Percentiles rank a stretch among this genome's conserved stretches.
These are phyloP conservation scores for Lycopodina hypogea DNA, from an alignment of 37 sponge, comb jelly and placozoan species.

Conservation along the genomic window DNA sequence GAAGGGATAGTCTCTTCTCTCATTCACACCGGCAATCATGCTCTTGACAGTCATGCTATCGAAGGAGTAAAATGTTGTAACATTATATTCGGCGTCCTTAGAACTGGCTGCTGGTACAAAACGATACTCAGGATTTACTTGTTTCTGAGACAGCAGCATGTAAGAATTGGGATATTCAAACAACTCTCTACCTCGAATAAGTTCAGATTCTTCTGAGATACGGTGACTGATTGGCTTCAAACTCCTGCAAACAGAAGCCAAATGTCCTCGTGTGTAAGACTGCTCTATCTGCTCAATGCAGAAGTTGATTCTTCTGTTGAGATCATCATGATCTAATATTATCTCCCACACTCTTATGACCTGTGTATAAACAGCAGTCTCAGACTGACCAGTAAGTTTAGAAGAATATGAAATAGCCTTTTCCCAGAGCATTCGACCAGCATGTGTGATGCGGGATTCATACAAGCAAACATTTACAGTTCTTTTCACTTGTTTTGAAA, in stretches of 20 bases:
- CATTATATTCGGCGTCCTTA: slow-evolving; percentile 62
- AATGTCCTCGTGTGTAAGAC: slow-evolving; percentile 35
- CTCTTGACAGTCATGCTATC: slow-evolving; percentile 40
- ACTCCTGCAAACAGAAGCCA: slow-evolving; percentile 14
- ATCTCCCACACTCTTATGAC: slow-evolving; percentile 79
- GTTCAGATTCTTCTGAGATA: background rate
- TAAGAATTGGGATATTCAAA: background rate
- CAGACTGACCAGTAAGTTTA: slow-evolving; percentile 30
- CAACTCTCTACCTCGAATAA: slow-evolving; percentile 16
- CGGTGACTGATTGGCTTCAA: background rate
- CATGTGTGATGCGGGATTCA: slow-evolving; percentile 58
- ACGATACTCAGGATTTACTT: background rate
- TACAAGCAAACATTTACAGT: slow-evolving; percentile 29
- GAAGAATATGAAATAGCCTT: slow-evolving; percentile 70
- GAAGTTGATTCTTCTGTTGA: slow-evolving; percentile 28
- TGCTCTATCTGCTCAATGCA: slow-evolving; percentile 39
- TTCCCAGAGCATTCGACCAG: slow-evolving; percentile 68
- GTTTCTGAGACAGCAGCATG: background rate
- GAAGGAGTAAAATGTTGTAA: slow-evolving; percentile 78
- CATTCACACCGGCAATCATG: slow-evolving; percentile 29
- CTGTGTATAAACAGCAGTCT: slow-evolving; percentile 53
- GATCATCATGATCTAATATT: slow-evolving; percentile 39
- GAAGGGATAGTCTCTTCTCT: slow-evolving; percentile 71
- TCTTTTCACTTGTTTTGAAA: slow-evolving; percentile 31
- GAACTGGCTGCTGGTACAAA: slow-evolving; percentile 68